Percentiles rank a stretch among this genome's conserved stretches.
These are phyloP conservation scores for Saxidomus purpurata DNA, from an alignment of 1,140 invertebrate species.

Conservation along the genomic window DNA sequence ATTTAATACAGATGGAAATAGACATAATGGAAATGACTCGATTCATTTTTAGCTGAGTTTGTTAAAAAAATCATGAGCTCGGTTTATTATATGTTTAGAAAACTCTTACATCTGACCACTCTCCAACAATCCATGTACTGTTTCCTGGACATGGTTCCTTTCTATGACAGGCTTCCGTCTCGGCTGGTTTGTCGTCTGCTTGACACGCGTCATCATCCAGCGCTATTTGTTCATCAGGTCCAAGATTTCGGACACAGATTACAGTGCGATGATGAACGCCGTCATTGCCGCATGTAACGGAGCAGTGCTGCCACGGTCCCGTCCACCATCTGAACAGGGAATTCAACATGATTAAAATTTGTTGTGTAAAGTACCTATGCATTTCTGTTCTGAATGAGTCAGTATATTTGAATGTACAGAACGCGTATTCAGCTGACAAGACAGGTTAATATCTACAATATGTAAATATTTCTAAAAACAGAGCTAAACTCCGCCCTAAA, in stretches of 20 bases:
- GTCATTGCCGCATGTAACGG: conserved; percentile 90
- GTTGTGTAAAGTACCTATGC: too few relatives aligned
- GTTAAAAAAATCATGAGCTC: too few relatives aligned
- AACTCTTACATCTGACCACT: conserved; percentile 86
- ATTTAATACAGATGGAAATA: too few relatives aligned
- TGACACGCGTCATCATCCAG: conserved; percentile 91
- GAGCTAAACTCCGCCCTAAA: too few relatives aligned
- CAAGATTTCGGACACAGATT: conserved; percentile 90
- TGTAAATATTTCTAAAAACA: too few relatives aligned
- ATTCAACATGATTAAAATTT: neutral
- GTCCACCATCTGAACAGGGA: conserved; percentile 90
- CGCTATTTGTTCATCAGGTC: conserved; percentile 90
- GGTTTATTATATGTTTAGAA: too few relatives aligned
- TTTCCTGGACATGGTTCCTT: conserved; percentile 88
- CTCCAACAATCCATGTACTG: conserved; percentile 75
- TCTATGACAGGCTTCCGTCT: conserved; percentile 89
- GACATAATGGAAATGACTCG: too few relatives aligned
- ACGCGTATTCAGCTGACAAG: too few relatives aligned
- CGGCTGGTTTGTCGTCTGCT: conserved; percentile 88
- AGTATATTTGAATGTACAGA: too few relatives aligned
- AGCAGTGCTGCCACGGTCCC: conserved; percentile 94
- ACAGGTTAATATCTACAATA: too few relatives aligned
- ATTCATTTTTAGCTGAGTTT: too few relatives aligned
- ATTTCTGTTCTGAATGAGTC: too few relatives aligned
- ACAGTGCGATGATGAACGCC: conserved; percentile 90